Evolutionary conservation across 2,113 vertebrate species (phyloP).

Genomic region (Nannobrachium achirus): DNA sequence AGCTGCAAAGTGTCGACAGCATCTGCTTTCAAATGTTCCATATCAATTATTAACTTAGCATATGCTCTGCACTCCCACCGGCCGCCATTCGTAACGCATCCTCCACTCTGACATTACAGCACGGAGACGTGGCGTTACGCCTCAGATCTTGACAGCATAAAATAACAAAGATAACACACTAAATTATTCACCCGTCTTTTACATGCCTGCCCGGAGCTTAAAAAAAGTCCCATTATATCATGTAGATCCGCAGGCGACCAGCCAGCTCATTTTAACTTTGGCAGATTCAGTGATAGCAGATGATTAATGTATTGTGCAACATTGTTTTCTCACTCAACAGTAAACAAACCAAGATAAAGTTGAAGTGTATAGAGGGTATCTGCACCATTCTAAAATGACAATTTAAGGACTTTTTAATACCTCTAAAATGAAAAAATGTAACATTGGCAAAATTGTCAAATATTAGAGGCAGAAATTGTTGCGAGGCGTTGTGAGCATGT

Average conservation of each 20-base stretch:
- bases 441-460: no score
- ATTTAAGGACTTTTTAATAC: no score
- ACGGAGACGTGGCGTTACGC: not conserved
- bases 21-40: conserved; percentile 30
- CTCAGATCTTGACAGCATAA: conserved; percentile 23
- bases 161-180: conserved; percentile 22
- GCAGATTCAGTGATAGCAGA: conserved; percentile 18
- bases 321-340: no score
- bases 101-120: conserved; percentile 33
- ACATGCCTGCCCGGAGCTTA: conserved; percentile 15
- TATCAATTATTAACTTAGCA: conserved; percentile 57
- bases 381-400: no score
- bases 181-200: conserved; percentile 59
- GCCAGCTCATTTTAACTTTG: conserved; percentile 35
- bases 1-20: not conserved
- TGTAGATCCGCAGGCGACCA: conserved; percentile 9
- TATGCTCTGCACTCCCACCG: conserved; percentile 42
- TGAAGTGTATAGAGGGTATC: no score
- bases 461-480: no score
- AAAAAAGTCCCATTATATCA: conserved; percentile 34
- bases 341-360: no score
- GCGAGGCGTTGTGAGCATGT: no score
- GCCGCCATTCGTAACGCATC: conserved; percentile 12
- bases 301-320: no score
- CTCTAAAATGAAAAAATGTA: no score